Evolutionary conservation across 2,888 invertebrate genomes (phyloP).

Genomic region (Chrysolina americana): DNA sequence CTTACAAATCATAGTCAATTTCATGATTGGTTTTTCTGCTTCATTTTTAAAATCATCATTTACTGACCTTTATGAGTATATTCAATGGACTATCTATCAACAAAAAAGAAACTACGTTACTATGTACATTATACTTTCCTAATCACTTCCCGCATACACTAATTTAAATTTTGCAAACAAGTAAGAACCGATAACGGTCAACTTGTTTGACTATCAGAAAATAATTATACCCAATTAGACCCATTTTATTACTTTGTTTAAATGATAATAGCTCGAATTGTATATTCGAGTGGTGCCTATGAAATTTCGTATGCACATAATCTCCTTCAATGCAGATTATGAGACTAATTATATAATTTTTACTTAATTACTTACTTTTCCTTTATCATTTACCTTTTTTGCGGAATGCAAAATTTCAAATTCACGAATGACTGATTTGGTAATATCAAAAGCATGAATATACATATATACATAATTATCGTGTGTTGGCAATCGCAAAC

Average conservation of each 20-base stretch:
- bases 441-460: neutral
- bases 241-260: constrained; percentile 50
- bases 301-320: constrained; percentile 50
- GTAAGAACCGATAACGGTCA: constrained; percentile 40
- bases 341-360: constrained; percentile 45
- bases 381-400: constrained; percentile 20
- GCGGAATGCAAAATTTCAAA: constrained; percentile 5
- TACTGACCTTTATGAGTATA: too few relatives aligned
- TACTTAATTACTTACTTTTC: constrained; percentile 26
- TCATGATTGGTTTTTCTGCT: too few relatives aligned
- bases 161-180: constrained; percentile 46
- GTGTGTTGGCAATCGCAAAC: neutral
- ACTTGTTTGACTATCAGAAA: constrained; percentile 46
- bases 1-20: too few relatives aligned
- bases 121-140: constrained; percentile 16
- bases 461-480: neutral
- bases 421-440: constrained; percentile 14
- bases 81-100: too few relatives aligned
- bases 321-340: constrained; percentile 48
- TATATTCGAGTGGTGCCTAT: constrained; percentile 5
- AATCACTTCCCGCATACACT: constrained; percentile 43
- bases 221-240: constrained; percentile 52
- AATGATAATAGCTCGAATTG: constrained; percentile 13
- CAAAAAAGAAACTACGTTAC: neutral
- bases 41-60: too few relatives aligned